Conservation (phyloP, 2,888 invertebrate genomes). For the Apocheima hispidaria region DNA sequence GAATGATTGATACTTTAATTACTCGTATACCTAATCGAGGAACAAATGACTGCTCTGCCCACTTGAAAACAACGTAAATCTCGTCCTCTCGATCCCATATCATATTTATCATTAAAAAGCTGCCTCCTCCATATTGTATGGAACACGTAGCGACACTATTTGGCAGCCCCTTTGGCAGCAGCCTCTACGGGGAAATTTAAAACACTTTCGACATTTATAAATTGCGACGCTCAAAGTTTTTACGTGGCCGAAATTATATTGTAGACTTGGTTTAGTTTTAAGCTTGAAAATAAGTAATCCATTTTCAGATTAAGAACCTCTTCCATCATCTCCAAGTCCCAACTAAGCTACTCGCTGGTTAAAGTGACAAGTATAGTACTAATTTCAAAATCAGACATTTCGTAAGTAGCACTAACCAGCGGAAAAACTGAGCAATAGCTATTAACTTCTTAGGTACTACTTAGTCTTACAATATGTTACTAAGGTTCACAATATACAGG, state of each 20-base stretch:
- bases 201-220: constrained; percentile 49
- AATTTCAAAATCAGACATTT: no score
- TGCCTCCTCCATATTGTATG: constrained; percentile 40
- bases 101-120: constrained; percentile 43
- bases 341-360: no score
- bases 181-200: constrained; percentile 44
- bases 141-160: constrained; percentile 44
- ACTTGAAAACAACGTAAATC: constrained; percentile 16
- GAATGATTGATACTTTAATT: no score
- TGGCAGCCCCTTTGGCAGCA: constrained; percentile 46
- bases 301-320: no score
- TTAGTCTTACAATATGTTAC: no score
- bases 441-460: no score
- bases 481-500: no score
- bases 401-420: no score
- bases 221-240: constrained; percentile 45
- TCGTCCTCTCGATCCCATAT: constrained; percentile 17
- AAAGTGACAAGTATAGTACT: no score
- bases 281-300: neutral
- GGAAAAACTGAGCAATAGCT: no score
- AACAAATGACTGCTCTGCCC: neutral
- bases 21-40: no score
- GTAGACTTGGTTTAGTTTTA: neutral
- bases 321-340: no score
- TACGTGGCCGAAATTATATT: constrained; percentile 31